A percentile compares a stretch with the other conserved stretches of the same genome.
phyloP scores from a whole-genome alignment of 2,113 vertebrate species.

The Pagrus major region DNA sequence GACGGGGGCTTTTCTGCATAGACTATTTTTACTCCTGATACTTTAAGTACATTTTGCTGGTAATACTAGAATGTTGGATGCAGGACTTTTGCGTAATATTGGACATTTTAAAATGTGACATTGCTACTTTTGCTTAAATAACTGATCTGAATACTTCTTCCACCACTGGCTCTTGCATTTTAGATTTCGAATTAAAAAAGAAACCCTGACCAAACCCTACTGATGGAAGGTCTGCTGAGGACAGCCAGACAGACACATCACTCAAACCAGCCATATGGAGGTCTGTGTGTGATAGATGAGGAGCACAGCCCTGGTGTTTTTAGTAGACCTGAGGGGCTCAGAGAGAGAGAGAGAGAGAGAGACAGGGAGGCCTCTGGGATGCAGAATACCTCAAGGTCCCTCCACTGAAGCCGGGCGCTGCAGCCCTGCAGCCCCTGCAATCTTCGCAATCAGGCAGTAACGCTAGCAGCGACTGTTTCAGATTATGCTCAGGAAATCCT shows the following conservation, averaged over 20 bases:
- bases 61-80: neutral
- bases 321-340: constrained; percentile 46
- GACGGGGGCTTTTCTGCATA: neutral
- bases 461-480: constrained; percentile 87
- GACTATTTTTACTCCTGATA: neutral
- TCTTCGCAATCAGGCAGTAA: constrained; percentile 84
- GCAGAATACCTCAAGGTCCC: constrained; percentile 70
- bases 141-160: neutral
- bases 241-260: constrained; percentile 59
- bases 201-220: constrained; percentile 16
- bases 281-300: constrained; percentile 40
- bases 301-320: constrained; percentile 49
- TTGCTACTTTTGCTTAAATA: neutral
- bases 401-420: constrained; percentile 66
- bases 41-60: neutral
- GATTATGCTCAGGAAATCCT: constrained; percentile 90
- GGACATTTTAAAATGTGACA: neutral
- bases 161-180: neutral
- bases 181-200: neutral
- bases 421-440: constrained; percentile 75
- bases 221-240: constrained; percentile 60
- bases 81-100: neutral
- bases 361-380: constrained; percentile 51
- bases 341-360: constrained; percentile 10
- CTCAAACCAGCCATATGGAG: constrained; percentile 46